A percentile compares a stretch with the other conserved stretches of the same genome.
phyloP scores from a whole-genome alignment of 2,797 vertebrate species.

The Halcyon badia region DNA sequence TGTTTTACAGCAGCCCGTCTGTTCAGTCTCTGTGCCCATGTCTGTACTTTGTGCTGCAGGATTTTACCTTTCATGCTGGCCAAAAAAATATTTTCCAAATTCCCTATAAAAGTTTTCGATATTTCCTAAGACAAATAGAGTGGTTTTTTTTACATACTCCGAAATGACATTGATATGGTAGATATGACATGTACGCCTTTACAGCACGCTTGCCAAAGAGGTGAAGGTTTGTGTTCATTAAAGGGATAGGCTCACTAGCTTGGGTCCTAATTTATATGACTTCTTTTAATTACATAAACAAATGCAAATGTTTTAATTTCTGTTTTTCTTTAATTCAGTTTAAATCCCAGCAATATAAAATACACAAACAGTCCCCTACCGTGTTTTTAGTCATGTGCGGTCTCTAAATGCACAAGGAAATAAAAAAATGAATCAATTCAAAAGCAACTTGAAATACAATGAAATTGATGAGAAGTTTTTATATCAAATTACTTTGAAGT shows the following conservation, averaged over 20 bases:
- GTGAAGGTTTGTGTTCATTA: slow-evolving; percentile 50
- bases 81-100: slow-evolving; percentile 81
- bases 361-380: neutral
- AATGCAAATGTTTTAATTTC: slow-evolving; percentile 49
- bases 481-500: neutral
- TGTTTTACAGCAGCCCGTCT: slow-evolving; percentile 84
- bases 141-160: slow-evolving; percentile 40
- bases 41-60: slow-evolving; percentile 79
- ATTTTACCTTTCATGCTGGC: slow-evolving; percentile 78
- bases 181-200: slow-evolving; percentile 24
- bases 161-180: slow-evolving; percentile 65
- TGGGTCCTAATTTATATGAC: neutral
- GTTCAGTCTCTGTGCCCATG: slow-evolving; percentile 77
- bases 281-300: slow-evolving; percentile 25
- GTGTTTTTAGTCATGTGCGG: neutral
- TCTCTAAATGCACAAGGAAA: neutral
- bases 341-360: slow-evolving; percentile 5
- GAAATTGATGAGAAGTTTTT: neutral
- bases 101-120: slow-evolving; percentile 76
- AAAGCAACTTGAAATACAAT: neutral
- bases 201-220: slow-evolving; percentile 46
- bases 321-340: slow-evolving; percentile 34
- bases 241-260: neutral
- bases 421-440: neutral
- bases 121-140: slow-evolving; percentile 80